These are phyloP conservation scores for Halcyon leucocephala DNA, from an alignment of 2,797 vertebrate genomes.

Conservation along the genomic window DNA sequence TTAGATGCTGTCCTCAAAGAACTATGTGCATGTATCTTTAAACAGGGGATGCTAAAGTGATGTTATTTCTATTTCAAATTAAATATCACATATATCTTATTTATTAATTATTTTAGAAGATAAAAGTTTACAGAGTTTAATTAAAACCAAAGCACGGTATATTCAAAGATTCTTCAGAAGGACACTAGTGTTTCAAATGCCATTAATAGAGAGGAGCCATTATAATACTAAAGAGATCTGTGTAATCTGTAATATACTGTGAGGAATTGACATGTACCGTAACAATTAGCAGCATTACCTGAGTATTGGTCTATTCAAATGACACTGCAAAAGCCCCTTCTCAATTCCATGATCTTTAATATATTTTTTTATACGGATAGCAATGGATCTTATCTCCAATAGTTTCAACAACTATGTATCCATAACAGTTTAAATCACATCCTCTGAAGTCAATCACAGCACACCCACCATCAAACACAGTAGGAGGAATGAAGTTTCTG, in stretches of 20 bases:
- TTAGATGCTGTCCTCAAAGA: background rate
- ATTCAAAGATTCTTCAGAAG: background rate
- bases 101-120: background rate
- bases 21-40: background rate
- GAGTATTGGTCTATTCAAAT: background rate
- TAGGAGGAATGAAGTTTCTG: background rate
- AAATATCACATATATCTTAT: background rate
- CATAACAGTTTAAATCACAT: background rate
- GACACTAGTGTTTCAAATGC: background rate
- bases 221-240: background rate
- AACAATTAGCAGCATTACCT: background rate
- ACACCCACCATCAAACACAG: background rate
- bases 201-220: background rate
- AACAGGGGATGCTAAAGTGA: background rate
- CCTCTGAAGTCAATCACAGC: background rate
- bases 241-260: background rate
- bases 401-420: background rate
- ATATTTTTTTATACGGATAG: background rate
- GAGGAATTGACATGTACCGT: rapidly evolving
- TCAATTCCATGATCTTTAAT: background rate
- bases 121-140: background rate
- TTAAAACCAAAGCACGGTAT: background rate
- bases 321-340: background rate
- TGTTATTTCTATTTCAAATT: background rate
- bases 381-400: background rate